phyloP scores from a whole-genome alignment of 2,797 vertebrate species.

The Falco berigora region DNA sequence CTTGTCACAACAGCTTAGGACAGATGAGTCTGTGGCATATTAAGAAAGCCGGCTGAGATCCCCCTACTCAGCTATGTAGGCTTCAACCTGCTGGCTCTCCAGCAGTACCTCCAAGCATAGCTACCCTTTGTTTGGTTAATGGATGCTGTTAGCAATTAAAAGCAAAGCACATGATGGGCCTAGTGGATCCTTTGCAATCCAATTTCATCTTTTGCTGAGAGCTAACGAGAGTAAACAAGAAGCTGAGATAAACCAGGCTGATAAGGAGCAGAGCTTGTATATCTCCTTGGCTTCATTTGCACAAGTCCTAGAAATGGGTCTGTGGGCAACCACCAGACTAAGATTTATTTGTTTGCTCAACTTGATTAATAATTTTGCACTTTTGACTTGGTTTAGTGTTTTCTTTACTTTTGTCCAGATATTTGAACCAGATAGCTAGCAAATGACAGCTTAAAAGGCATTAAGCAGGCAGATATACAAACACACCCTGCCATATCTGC shows the following conservation, averaged over 20 bases:
- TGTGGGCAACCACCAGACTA: slow-evolving; percentile 39
- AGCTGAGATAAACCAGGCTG: slow-evolving; percentile 74
- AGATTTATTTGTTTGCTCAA: slow-evolving; percentile 76
- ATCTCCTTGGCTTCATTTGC: slow-evolving; percentile 43
- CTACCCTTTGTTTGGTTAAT: slow-evolving; percentile 53
- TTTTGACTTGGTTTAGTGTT: slow-evolving; percentile 76
- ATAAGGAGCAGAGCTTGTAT: slow-evolving; percentile 70
- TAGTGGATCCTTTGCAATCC: slow-evolving; percentile 4
- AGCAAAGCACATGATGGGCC: background rate
- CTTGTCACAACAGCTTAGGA: slow-evolving; percentile 36
- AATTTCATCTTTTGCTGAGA: slow-evolving; percentile 63
- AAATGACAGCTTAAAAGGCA: slow-evolving; percentile 61
- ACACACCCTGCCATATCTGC: background rate
- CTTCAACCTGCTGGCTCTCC: background rate
- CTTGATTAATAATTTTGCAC: slow-evolving; percentile 84
- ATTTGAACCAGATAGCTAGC: slow-evolving; percentile 70
- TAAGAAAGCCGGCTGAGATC: slow-evolving; percentile 18
- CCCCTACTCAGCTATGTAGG: slow-evolving; percentile 25
- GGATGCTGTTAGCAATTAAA: slow-evolving; percentile 34
- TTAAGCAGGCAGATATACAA: slow-evolving; percentile 37
- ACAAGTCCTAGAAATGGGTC: slow-evolving; percentile 44
- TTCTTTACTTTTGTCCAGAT: slow-evolving; percentile 72
- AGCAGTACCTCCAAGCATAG: background rate
- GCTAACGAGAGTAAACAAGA: slow-evolving; percentile 72
- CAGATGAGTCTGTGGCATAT: slow-evolving; percentile 20